Evolutionary conservation across 2,113 vertebrate genomes (phyloP).

Genomic region (Pogonocichla stellata): DNA sequence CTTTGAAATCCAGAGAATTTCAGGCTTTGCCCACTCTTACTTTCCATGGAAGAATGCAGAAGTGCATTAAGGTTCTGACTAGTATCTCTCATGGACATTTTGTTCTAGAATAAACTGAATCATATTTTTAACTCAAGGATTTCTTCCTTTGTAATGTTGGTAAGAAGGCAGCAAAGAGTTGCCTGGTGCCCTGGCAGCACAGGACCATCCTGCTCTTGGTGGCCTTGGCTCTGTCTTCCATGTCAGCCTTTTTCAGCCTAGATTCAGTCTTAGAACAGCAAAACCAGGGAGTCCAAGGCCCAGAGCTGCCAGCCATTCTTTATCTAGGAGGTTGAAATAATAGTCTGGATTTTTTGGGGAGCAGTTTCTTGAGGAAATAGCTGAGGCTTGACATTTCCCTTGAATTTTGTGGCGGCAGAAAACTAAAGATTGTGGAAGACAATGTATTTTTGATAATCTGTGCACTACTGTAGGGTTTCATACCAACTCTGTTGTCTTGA

Average conservation of each 20-base stretch:
- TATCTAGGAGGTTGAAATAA: background rate
- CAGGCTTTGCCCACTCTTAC: background rate
- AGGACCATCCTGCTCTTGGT: background rate
- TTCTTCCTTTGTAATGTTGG: background rate
- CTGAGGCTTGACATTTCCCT: background rate
- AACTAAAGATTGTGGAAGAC: background rate
- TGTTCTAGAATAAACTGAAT: background rate
- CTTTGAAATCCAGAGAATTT: constrained; percentile 17
- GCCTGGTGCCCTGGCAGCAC: background rate
- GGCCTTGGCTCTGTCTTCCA: background rate
- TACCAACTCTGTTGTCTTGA: background rate
- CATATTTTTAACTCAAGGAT: background rate
- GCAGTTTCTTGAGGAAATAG: background rate
- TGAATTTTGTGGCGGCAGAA: background rate
- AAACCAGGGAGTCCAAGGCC: background rate
- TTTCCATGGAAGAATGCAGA: background rate
- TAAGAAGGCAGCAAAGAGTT: background rate
- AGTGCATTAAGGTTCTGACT: background rate
- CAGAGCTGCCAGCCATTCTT: background rate
- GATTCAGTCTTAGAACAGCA: background rate
- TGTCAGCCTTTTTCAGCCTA: background rate
- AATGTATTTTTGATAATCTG: background rate
- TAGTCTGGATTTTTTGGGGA: background rate
- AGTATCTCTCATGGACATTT: background rate
- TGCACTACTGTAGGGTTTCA: background rate